Percentiles rank a stretch among this genome's conserved stretches.
These are phyloP conservation scores for Drosophila mulleri DNA, from an alignment of 2,888 invertebrate species.

Conservation along the genomic window DNA sequence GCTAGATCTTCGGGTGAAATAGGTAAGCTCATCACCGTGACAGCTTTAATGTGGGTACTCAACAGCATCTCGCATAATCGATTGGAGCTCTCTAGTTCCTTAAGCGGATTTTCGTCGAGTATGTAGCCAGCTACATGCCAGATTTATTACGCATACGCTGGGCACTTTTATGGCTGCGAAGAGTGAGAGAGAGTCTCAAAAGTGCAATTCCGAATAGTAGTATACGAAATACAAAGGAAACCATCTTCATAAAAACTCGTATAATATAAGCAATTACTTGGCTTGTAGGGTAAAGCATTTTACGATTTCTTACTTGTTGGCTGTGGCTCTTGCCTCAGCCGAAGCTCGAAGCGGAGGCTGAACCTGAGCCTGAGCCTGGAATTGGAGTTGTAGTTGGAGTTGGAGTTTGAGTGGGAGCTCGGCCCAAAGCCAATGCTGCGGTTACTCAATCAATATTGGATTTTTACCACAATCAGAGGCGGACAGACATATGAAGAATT, in stretches of 20 bases:
- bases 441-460: constrained; percentile 77
- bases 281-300: constrained; percentile 26
- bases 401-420: not conserved
- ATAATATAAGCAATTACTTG: constrained; percentile 59
- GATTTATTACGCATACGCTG: constrained; percentile 37
- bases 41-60: not conserved
- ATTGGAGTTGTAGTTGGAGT: not conserved
- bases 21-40: not conserved
- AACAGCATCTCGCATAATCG: not conserved
- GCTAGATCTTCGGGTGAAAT: not conserved
- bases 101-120: constrained; percentile 8
- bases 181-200: constrained; percentile 52
- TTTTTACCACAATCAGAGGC: constrained; percentile 50
- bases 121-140: constrained; percentile 2
- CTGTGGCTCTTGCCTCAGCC: constrained; percentile 24
- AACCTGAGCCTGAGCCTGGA: not conserved
- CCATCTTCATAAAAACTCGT: constrained; percentile 69
- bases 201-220: constrained; percentile 53
- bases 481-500: constrained; percentile 50
- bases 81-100: not conserved
- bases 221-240: constrained; percentile 42
- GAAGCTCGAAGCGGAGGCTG: not conserved
- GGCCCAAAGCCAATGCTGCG: constrained; percentile 54
- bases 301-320: constrained; percentile 66
- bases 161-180: constrained; percentile 43